A percentile compares a stretch with the other conserved stretches of the same genome.
Evolutionary conservation across 2,797 vertebrate species (phyloP).

Genomic region (Sebastes trivittatus): DNA sequence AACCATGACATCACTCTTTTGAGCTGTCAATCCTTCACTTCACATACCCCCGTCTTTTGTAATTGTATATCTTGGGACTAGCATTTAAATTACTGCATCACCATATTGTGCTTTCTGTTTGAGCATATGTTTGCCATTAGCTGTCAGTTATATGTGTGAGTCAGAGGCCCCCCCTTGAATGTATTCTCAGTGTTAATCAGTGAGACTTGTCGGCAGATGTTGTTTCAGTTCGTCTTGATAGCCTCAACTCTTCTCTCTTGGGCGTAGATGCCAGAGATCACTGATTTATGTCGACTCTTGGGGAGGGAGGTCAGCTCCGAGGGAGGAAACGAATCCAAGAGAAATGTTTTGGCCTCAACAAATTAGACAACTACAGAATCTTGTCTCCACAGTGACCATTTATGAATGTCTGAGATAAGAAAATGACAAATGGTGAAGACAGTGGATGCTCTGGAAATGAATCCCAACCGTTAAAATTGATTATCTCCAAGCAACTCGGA

Average conservation of each 20-base stretch:
- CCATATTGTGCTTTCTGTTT: conserved; percentile 10
- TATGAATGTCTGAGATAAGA: conserved; percentile 60
- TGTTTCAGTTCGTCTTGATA: conserved; percentile 43
- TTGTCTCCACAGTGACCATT: conserved; percentile 29
- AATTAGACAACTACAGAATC: conserved; percentile 29
- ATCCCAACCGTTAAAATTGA: not conserved
- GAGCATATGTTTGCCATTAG: conserved; percentile 62
- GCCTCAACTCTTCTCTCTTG: conserved; percentile 25
- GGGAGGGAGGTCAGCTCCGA: conserved; percentile 41
- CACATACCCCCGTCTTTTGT: not conserved
- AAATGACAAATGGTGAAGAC: conserved; percentile 20
- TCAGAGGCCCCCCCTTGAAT: conserved; percentile 24
- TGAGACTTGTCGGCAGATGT: conserved; percentile 53
- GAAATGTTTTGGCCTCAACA: conserved; percentile 53
- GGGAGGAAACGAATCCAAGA: conserved; percentile 49
- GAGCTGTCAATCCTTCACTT: conserved; percentile 12
- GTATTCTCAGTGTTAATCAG: conserved; percentile 48
- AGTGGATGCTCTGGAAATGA: conserved; percentile 28
- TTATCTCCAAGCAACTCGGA: conserved; percentile 9
- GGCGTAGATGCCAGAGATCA: conserved; percentile 32
- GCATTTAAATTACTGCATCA: conserved; percentile 16
- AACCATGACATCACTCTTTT: conserved; percentile 6
- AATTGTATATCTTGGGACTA: conserved; percentile 3
- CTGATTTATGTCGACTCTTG: conserved; percentile 50
- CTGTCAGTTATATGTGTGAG: conserved; percentile 33